A percentile compares a stretch with the other conserved stretches of the same genome.
These are phyloP conservation scores for Drosophila pectinifera DNA, from an alignment of 1,140 invertebrate species.

Conservation along the genomic window DNA sequence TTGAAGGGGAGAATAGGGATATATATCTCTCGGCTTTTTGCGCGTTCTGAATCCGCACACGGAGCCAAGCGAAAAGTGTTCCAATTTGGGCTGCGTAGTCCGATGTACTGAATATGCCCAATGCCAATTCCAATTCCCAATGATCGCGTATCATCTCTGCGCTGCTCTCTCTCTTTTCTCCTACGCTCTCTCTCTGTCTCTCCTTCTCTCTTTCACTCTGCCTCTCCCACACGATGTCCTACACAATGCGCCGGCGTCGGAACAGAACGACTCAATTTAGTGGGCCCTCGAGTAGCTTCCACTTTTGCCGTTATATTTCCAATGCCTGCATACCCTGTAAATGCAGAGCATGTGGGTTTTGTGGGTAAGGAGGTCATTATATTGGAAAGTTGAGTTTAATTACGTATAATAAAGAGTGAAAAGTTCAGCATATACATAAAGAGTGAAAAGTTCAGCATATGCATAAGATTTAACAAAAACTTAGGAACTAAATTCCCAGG, in stretches of 20 bases:
- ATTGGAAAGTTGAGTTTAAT: no score
- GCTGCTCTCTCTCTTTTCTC: conserved; percentile 8
- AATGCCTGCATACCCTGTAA: conserved; percentile 42
- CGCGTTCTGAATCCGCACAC: conserved; percentile 53
- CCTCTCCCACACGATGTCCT: conserved; percentile 54
- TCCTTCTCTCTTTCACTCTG: conserved; percentile 10
- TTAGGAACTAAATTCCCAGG: no score
- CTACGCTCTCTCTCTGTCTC: conserved; percentile 16
- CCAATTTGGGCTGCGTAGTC: conserved; percentile 62
- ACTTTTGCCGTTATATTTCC: conserved; percentile 67
- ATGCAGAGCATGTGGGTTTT: neutral
- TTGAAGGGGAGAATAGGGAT: conserved; percentile 1
- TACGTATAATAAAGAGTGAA: no score
- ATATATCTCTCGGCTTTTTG: conserved; percentile 29
- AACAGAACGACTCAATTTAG: conserved; percentile 75
- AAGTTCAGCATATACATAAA: no score
- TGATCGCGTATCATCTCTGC: conserved; percentile 18
- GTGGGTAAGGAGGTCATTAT: neutral
- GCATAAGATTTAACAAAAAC: no score
- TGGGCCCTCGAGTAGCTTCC: conserved; percentile 49
- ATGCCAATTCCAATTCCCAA: conserved; percentile 49
- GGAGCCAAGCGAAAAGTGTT: conserved; percentile 67
- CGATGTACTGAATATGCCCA: conserved; percentile 50
- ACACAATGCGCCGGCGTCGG: conserved; percentile 67
- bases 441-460: no score